Conservation (phyloP, 2,797 vertebrate genomes). For the Vultur gryphus region DNA sequence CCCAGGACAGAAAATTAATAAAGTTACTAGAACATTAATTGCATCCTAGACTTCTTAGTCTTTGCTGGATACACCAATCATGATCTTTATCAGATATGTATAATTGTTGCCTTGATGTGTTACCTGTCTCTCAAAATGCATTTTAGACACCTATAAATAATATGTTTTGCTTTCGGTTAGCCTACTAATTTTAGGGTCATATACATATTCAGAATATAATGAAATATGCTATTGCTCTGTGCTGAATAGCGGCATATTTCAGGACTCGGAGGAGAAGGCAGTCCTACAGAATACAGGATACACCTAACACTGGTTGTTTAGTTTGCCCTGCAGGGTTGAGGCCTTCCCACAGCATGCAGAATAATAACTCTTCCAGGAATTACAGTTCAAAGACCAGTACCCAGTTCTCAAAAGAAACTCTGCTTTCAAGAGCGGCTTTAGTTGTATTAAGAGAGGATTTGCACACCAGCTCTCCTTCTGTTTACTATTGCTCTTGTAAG, state of each 20-base stretch:
- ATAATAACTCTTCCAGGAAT: neutral
- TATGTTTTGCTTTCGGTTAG: neutral
- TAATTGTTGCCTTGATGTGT: neutral
- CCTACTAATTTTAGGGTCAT: neutral
- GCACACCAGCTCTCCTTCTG: neutral
- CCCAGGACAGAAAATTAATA: neutral
- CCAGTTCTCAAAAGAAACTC: neutral
- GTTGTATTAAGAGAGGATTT: neutral
- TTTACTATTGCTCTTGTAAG: neutral
- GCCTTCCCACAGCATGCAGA: neutral
- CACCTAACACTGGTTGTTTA: neutral
- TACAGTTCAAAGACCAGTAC: neutral
- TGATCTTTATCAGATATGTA: fast-evolving
- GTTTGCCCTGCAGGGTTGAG: neutral
- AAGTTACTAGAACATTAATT: neutral
- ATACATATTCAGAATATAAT: neutral
- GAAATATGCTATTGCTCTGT: neutral
- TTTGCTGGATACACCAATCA: neutral
- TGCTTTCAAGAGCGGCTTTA: neutral
- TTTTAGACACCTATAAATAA: neutral
- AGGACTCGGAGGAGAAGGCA: neutral
- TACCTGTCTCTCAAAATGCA: neutral
- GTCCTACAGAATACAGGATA: neutral
- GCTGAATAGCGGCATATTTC: neutral
- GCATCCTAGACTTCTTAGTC: neutral